A percentile compares a stretch with the other conserved stretches of the same genome.
phyloP scores from a whole-genome alignment of 2,113 vertebrate species.

The Asarcornis scutulata region DNA sequence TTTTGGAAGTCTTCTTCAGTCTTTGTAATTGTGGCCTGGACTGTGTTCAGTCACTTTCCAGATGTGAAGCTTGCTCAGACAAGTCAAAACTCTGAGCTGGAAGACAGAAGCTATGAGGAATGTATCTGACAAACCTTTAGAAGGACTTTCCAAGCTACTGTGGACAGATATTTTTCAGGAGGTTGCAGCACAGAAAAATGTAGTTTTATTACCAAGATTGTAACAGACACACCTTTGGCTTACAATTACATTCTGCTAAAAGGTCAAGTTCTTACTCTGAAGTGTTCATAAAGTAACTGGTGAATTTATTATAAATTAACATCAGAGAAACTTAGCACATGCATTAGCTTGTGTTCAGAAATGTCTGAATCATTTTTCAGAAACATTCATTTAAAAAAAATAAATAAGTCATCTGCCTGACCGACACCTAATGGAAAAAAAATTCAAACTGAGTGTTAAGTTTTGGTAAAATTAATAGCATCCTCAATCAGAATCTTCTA shows the following conservation, averaged over 20 bases:
- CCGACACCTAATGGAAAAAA: not conserved
- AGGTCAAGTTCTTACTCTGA: not conserved
- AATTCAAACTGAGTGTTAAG: not conserved
- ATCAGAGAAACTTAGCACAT: not conserved
- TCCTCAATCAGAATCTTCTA: not conserved
- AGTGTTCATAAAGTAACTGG: not conserved
- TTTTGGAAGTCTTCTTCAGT: not conserved
- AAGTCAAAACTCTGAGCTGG: not conserved
- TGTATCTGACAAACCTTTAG: not conserved
- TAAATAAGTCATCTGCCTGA: not conserved
- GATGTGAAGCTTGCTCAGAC: not conserved
- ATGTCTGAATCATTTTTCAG: not conserved
- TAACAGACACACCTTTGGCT: not conserved
- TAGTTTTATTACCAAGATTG: not conserved
- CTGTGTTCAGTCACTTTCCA: not conserved
- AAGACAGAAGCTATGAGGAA: not conserved
- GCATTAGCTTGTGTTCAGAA: not conserved
- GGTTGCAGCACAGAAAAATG: not conserved
- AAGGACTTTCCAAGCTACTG: not conserved
- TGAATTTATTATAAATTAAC: not conserved
- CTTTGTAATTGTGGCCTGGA: not conserved
- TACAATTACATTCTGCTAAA: not conserved
- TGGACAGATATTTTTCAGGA: not conserved
- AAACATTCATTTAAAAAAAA: not conserved
- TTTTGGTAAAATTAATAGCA: not conserved